Evolutionary conservation across 2,797 vertebrate genomes (phyloP).

Genomic region (Falco biarmicus): DNA sequence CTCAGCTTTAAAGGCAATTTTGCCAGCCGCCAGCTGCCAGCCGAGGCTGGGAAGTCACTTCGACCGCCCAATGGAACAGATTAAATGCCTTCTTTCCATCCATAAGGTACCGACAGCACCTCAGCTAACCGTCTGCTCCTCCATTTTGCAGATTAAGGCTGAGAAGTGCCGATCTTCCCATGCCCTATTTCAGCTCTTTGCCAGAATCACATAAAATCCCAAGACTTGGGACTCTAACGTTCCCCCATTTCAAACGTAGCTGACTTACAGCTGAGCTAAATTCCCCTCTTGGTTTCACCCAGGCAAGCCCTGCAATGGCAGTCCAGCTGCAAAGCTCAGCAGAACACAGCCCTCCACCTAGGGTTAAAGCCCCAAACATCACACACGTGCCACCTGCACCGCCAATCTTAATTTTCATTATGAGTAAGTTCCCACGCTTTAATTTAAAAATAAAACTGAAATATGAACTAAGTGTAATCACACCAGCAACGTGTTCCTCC

Average conservation of each 20-base stretch:
- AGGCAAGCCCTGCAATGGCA: background rate
- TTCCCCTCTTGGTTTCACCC: conserved; percentile 2
- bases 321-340: conserved; percentile 11
- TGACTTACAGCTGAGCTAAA: background rate
- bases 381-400: background rate
- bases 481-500: background rate
- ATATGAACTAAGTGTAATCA: conserved; percentile 2
- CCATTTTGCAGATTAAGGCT: conserved; percentile 15
- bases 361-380: background rate
- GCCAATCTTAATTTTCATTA: background rate
- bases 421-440: background rate
- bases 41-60: background rate
- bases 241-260: background rate
- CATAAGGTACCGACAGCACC: background rate
- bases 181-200: background rate
- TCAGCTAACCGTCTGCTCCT: background rate
- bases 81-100: conserved; percentile 12
- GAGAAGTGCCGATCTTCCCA: background rate
- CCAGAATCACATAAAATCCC: background rate
- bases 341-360: background rate
- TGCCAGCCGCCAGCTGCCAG: background rate
- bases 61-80: background rate
- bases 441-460: conserved; percentile 30
- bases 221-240: background rate
- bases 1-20: conserved; percentile 2